phyloP scores from a whole-genome alignment of 30 jellyfish, hydroid and myxozoan genomes.

The Chironex yamaguchii region DNA sequence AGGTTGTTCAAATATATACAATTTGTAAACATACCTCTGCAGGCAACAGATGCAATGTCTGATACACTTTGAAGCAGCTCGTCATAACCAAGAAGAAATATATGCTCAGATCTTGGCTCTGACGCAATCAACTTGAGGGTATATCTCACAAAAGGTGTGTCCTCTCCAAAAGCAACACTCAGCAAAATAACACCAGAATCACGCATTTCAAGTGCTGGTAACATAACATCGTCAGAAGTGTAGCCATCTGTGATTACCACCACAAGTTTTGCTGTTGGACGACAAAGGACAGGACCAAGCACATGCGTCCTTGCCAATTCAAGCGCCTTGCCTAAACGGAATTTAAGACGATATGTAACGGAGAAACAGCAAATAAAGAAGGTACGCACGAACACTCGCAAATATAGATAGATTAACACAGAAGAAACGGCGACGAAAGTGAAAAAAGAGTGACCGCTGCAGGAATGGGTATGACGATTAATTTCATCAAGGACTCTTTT shows the following conservation, averaged over 20 bases:
- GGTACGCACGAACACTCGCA: neutral
- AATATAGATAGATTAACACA: too few relatives aligned
- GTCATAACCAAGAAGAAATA: conserved; percentile 86
- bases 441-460: too few relatives aligned
- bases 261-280: conserved; percentile 72
- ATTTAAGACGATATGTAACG: too few relatives aligned
- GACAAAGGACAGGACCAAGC: conserved; percentile 75
- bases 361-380: neutral
- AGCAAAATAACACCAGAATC: conserved; percentile 88
- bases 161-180: conserved; percentile 93
- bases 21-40: conserved; percentile 94
- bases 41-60: conserved; percentile 73
- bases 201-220: conserved; percentile 84
- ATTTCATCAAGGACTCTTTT: too few relatives aligned
- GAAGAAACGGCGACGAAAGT: too few relatives aligned
- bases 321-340: conserved; percentile 84
- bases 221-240: conserved; percentile 90
- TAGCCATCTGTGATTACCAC: conserved; percentile 91
- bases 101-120: conserved; percentile 81
- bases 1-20: too few relatives aligned
- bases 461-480: too few relatives aligned
- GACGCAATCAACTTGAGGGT: conserved; percentile 93
- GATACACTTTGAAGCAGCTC: conserved; percentile 83
- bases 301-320: conserved; percentile 91
- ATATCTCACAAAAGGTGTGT: conserved; percentile 86